Percentiles rank a stretch among this genome's conserved stretches.
phyloP scores from a whole-genome alignment of 2,888 invertebrate genomes.

The Plagiodera versicolora region DNA sequence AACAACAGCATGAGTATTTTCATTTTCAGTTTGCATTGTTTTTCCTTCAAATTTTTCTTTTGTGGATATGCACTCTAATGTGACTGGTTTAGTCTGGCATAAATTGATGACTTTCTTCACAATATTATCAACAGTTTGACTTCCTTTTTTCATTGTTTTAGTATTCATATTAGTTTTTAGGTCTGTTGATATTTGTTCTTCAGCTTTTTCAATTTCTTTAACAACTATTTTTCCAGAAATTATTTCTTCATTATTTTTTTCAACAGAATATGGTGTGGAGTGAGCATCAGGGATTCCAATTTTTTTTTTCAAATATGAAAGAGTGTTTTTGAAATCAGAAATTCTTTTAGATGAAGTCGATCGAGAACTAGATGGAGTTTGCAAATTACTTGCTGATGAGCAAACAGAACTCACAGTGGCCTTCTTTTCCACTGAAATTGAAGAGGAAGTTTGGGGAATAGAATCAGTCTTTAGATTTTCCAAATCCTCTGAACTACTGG shows the following conservation, averaged over 20 bases:
- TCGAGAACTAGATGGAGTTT: conserved; percentile 16
- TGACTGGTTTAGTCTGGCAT: conserved; percentile 42
- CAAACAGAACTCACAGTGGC: not conserved
- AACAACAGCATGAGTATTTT: conserved; percentile 26
- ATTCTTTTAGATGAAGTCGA: conserved; percentile 26
- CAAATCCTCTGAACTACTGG: conserved; percentile 24
- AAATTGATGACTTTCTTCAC: conserved; percentile 38
- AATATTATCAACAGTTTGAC: not conserved
- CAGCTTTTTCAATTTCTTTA: not conserved
- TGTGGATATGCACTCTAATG: conserved; percentile 39
- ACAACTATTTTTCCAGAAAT: conserved; percentile 1
- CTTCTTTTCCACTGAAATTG: conserved; percentile 13
- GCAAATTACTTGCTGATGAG: conserved; percentile 7
- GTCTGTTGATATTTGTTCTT: not conserved
- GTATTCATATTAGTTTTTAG: not conserved
- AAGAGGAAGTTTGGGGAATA: conserved; percentile 17
- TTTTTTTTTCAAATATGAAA: conserved; percentile 39
- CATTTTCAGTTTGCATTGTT: conserved; percentile 17
- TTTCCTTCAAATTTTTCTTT: not conserved
- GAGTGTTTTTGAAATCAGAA: conserved; percentile 27
- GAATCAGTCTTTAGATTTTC: conserved; percentile 5
- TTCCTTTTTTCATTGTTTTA: conserved; percentile 1
- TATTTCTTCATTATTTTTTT: conserved; percentile 6
- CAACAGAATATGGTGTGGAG: conserved; percentile 55
- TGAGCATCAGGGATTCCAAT: conserved; percentile 59